These are phyloP conservation scores for Acanthosepion pharaonis DNA, from an alignment of 2,888 invertebrate genomes.

Conservation along the genomic window DNA sequence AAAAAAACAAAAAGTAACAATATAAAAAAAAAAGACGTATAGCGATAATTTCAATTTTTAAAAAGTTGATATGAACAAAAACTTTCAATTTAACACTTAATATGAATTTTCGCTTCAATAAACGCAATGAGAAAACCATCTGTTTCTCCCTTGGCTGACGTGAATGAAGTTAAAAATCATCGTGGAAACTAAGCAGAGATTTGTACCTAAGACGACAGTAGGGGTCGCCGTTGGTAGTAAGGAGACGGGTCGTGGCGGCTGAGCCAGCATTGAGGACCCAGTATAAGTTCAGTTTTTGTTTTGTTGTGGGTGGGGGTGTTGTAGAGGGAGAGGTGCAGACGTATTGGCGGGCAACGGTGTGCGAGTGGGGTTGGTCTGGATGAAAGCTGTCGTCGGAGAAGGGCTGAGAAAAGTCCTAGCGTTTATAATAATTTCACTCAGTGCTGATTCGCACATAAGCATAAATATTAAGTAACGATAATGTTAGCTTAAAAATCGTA, in stretches of 20 bases:
- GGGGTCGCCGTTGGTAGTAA: not conserved
- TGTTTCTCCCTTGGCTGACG: not conserved
- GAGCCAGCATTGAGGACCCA: no score
- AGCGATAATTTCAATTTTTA: not conserved
- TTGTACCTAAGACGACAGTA: not conserved
- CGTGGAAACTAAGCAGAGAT: not conserved
- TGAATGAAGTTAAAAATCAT: not conserved
- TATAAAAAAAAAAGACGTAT: not conserved
- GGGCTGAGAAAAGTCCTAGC: no score
- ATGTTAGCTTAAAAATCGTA: no score
- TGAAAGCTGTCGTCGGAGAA: no score
- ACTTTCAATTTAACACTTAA: not conserved
- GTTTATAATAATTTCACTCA: no score
- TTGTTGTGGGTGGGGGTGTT: no score
- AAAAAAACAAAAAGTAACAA: not conserved
- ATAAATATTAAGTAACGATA: no score
- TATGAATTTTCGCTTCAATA: not conserved
- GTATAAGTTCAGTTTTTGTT: no score
- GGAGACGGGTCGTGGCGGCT: not conserved
- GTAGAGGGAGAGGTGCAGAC: not conserved
- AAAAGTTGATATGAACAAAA: not conserved
- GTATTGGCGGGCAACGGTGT: not conserved
- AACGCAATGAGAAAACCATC: not conserved
- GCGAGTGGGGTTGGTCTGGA: no score
- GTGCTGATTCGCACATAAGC: no score